phyloP scores from a whole-genome alignment of 2,888 invertebrate species.

The Heliconius sara region DNA sequence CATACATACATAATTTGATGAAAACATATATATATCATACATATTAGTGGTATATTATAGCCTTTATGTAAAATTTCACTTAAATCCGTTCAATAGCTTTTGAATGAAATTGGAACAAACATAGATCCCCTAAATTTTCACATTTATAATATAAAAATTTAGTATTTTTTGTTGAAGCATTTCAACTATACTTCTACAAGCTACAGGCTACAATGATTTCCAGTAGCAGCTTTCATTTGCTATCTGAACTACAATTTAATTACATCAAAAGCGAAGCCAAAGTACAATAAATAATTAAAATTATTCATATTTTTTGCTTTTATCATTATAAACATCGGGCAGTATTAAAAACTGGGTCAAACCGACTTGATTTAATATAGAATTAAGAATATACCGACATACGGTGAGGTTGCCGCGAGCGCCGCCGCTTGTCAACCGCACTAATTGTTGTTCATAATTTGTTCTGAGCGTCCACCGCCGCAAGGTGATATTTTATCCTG shows the following conservation, averaged over 20 bases:
- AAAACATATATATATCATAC: too few species aligned
- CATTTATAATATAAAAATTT: not conserved
- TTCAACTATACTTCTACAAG: not conserved
- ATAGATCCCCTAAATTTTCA: too few species aligned
- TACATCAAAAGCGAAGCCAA: not conserved
- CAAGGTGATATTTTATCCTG: constrained; percentile 77
- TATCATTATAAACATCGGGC: not conserved
- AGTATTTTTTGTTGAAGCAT: not conserved
- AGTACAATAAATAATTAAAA: constrained; percentile 13
- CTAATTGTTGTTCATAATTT: constrained; percentile 78
- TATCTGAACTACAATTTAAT: constrained; percentile 4
- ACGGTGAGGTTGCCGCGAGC: not conserved
- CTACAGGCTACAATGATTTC: not conserved
- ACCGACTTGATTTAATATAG: not conserved
- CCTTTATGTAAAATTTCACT: not conserved
- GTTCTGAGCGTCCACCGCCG: constrained; percentile 57
- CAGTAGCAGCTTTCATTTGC: not conserved
- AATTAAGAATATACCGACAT: constrained; percentile 4
- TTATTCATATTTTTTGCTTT: not conserved
- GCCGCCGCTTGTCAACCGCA: constrained; percentile 51
- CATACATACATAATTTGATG: too few species aligned
- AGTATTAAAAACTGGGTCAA: constrained; percentile 21
- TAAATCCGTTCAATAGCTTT: not conserved
- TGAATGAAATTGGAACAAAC: not conserved
- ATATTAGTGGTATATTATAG: too few species aligned